Evolutionary conservation across 2,888 invertebrate species (phyloP).

Genomic region (Philaethria dido): DNA sequence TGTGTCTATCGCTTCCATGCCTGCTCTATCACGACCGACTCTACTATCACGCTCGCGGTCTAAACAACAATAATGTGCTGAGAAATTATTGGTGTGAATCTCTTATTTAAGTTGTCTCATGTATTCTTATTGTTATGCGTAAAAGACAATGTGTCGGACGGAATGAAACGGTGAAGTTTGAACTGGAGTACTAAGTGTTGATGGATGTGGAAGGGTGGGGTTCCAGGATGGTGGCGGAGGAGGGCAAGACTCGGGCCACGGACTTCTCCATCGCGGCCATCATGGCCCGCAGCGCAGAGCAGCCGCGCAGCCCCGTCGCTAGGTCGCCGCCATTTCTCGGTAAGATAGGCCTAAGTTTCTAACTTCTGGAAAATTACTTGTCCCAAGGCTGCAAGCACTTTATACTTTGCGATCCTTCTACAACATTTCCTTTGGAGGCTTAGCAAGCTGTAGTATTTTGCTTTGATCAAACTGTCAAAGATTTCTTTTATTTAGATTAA

Average conservation of each 20-base stretch:
- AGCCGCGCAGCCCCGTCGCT: slow-evolving; percentile 76
- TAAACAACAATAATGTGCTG: slow-evolving; percentile 38
- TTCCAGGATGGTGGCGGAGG: slow-evolving; percentile 79
- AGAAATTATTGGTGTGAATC: slow-evolving; percentile 21
- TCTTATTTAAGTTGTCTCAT: slow-evolving; percentile 5
- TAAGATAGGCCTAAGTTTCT: slow-evolving; percentile 66
- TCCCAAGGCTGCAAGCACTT: not conserved
- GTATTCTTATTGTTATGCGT: slow-evolving; percentile 37
- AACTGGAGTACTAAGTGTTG: slow-evolving; percentile 64
- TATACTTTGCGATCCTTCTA: too few relatives aligned
- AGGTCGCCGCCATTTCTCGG: slow-evolving; percentile 73
- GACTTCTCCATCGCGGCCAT: slow-evolving; percentile 98
- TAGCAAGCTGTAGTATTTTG: too few relatives aligned
- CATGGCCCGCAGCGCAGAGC: slow-evolving; percentile 88
- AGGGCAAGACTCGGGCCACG: slow-evolving; percentile 87
- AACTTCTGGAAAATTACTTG: slow-evolving; percentile 19
- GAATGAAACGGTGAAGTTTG: slow-evolving; percentile 62
- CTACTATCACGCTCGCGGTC: slow-evolving; percentile 37
- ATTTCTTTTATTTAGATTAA: too few relatives aligned
- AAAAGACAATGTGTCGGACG: slow-evolving; percentile 64
- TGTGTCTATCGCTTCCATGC: slow-evolving; percentile 42
- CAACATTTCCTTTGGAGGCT: too few relatives aligned
- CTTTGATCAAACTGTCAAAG: too few relatives aligned
- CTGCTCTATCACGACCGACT: slow-evolving; percentile 32
- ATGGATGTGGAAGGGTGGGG: slow-evolving; percentile 82